Evolutionary conservation across 64 coral and sea anemone genomes (phyloP), one percentile per base, ranked within the genome.

Genomic region (Pachyseris speciosa): DNA sequence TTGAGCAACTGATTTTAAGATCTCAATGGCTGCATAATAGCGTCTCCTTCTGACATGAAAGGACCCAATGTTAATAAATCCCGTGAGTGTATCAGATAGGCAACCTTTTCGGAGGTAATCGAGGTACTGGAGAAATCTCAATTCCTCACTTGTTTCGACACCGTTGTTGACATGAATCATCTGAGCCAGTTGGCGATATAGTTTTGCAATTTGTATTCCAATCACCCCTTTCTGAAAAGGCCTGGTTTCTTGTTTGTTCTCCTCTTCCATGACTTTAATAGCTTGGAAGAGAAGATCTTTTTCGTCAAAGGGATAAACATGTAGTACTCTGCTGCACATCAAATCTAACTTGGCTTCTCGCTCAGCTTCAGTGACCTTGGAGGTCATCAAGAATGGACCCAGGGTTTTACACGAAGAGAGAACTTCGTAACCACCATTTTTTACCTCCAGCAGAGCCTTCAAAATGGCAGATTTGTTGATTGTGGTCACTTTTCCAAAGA

Each of bases 301-400:
- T 7, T 84, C 59, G 44, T 84, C 80, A 84, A 61, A 84, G 17
- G 80, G 80, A 43, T 84, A 84, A 84, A 84, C 27, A 41, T 84
- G 57, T 37, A 84, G 19, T 3, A 65, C 58, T 32, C 80, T 84
- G 22, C 58, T 38, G 37, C 80, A 66, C 40, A 86, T 17, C 15
- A 86, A 70, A 33, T 86, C 83, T 42, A 86, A 69, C n/a, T 86
- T 86, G n/a, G 63, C 64, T 34, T 86, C 83, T 34, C 83, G 26
- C 16, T 86, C 39, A 69, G 83, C 37, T 22, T 86, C 43, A 10
- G 40, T 86, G 1, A 70, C 22, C 3, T 9, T 33, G 16, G 83
- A 47, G 9, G 26, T 41, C 41, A 31, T 9, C 16, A 7, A 13
- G 70, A 86, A 86, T 26, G 17, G 66, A 69, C 66, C 66, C 66